These are phyloP conservation scores for Oreohelix idahoensis DNA, from an alignment of 1,140 invertebrate genomes.

Conservation along the genomic window DNA sequence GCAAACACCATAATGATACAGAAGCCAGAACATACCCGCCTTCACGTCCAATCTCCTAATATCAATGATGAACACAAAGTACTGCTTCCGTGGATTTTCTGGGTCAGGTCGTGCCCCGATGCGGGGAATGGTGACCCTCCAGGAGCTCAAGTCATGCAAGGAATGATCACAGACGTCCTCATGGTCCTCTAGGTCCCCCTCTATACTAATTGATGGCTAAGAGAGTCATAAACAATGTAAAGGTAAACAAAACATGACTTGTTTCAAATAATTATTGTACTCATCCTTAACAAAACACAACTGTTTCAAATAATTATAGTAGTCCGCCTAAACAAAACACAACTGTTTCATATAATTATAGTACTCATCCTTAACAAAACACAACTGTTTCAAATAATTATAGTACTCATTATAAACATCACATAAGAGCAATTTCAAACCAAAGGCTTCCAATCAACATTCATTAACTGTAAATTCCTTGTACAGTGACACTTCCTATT, in stretches of 20 bases:
- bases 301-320: too few species aligned
- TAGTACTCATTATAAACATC: too few species aligned
- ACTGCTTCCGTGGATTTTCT: conserved; percentile 70
- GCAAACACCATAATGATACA: too few species aligned
- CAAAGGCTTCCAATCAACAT: not conserved
- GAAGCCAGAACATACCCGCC: conserved; percentile 47
- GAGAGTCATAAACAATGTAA: conserved; percentile 19
- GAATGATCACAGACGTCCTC: conserved; percentile 67
- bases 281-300: too few species aligned
- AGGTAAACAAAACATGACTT: not conserved
- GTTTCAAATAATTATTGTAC: too few species aligned
- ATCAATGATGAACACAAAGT: conserved; percentile 78
- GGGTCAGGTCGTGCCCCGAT: conserved; percentile 75
- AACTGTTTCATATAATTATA: too few species aligned
- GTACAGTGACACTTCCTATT: too few species aligned
- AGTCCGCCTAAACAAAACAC: not conserved
- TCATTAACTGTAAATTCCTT: too few species aligned
- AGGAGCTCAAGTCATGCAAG: conserved; percentile 80
- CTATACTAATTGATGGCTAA: conserved; percentile 58
- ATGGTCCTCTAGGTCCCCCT: conserved; percentile 54
- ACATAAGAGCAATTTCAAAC: too few species aligned
- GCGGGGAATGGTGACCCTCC: conserved; percentile 80
- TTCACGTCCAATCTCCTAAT: conserved; percentile 77
- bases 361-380: too few species aligned
- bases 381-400: too few species aligned